Conservation (phyloP, 1,140 invertebrate species). For the Chlorops oryzae region DNA sequence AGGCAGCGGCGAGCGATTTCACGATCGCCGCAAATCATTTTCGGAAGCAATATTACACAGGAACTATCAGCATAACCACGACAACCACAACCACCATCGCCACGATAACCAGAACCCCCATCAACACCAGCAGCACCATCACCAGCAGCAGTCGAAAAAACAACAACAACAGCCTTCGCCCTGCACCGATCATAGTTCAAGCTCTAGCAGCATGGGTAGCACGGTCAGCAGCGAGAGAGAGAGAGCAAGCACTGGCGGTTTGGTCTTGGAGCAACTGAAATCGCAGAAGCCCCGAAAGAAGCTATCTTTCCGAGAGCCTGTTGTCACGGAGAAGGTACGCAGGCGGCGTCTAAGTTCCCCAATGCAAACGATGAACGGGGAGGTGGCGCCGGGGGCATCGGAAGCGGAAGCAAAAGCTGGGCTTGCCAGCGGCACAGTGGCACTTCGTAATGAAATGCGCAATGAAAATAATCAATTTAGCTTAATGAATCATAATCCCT, state of each 20-base stretch:
- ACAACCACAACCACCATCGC: neutral
- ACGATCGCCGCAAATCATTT: neutral
- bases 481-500: slow-evolving; percentile 15
- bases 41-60: no score
- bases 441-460: no score
- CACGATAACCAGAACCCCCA: slow-evolving; percentile 11
- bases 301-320: slow-evolving; percentile 76
- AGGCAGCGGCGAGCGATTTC: neutral
- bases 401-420: neutral
- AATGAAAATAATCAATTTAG: no score
- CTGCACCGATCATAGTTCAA: slow-evolving; percentile 27
- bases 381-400: slow-evolving; percentile 12
- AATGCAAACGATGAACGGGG: no score
- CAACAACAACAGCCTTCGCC: slow-evolving; percentile 3
- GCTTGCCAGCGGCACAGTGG: neutral
- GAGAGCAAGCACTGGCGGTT: slow-evolving; percentile 7
- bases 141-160: slow-evolving; percentile 16
- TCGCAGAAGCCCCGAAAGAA: slow-evolving; percentile 72
- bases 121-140: slow-evolving; percentile 26
- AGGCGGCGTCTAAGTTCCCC: slow-evolving; percentile 37
- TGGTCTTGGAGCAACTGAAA: slow-evolving; percentile 34
- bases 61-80: neutral
- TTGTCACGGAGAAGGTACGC: slow-evolving; percentile 27
- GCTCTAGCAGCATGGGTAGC: slow-evolving; percentile 15
- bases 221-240: neutral